These are phyloP conservation scores for Seriola quinqueradiata DNA, from an alignment of 2,113 vertebrate genomes.

Conservation along the genomic window DNA sequence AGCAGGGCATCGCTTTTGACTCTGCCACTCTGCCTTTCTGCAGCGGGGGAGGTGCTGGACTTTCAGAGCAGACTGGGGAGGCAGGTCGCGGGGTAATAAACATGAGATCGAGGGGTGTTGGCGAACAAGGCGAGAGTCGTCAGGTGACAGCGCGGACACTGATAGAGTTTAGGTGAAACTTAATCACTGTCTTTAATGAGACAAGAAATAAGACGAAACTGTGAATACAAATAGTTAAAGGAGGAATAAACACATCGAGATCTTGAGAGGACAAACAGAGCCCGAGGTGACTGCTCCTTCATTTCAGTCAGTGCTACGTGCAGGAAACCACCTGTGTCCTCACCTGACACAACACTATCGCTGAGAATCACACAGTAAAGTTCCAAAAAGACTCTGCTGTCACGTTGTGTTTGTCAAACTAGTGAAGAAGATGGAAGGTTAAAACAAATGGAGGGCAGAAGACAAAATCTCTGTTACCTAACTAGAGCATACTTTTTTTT, in stretches of 20 bases:
- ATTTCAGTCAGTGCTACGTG: not conserved
- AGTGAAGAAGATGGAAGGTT: constrained; percentile 30
- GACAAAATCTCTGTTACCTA: constrained; percentile 45
- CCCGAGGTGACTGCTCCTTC: not conserved
- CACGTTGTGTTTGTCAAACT: constrained; percentile 36
- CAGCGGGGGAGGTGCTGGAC: not conserved
- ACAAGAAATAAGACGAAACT: constrained; percentile 34
- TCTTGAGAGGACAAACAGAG: not conserved
- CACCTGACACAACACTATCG: constrained; percentile 10
- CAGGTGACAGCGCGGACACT: constrained; percentile 42
- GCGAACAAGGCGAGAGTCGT: constrained; percentile 28
- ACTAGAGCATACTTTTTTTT: constrained; percentile 22
- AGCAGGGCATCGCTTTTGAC: constrained; percentile 34
- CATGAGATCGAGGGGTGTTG: constrained; percentile 30
- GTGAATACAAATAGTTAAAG: constrained; percentile 35
- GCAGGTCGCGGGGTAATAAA: constrained; percentile 34
- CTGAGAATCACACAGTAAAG: constrained; percentile 4
- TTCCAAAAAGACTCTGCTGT: constrained; percentile 27
- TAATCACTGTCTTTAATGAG: constrained; percentile 11
- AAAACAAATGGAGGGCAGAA: constrained; percentile 28
- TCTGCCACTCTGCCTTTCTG: constrained; percentile 42
- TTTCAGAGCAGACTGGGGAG: constrained; percentile 17
- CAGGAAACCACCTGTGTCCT: constrained; percentile 1
- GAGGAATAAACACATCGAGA: not conserved
- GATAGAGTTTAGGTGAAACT: constrained; percentile 41